Conservation (phyloP, 35 echinoderm and acorn worm genomes). For the Chiridota heheva region DNA sequence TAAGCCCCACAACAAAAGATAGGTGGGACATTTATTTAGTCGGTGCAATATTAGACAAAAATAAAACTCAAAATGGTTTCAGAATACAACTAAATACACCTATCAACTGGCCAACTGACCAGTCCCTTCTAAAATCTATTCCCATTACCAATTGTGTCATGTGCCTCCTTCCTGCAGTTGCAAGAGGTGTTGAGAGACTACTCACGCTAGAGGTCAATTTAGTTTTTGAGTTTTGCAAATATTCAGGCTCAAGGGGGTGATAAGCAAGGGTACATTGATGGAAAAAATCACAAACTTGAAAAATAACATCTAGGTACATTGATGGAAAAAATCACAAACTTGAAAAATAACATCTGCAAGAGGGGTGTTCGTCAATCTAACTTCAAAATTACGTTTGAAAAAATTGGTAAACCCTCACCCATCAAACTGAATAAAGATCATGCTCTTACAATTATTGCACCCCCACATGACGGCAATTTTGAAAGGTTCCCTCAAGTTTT, state of each 20-base stretch:
- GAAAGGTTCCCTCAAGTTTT: conserved; percentile 5
- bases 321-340: neutral
- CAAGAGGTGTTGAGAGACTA: conserved; percentile 35
- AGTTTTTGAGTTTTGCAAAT: neutral
- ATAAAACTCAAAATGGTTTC: neutral
- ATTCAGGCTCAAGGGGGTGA: neutral
- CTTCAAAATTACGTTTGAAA: conserved; percentile 15
- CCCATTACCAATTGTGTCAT: neutral
- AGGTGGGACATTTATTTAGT: conserved; percentile 28
- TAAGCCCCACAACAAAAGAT: neutral
- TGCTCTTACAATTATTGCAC: conserved; percentile 22
- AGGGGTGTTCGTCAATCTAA: conserved; percentile 27
- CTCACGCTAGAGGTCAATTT: conserved; percentile 25
- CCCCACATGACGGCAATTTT: neutral
- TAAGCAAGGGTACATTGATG: neutral
- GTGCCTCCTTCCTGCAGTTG: conserved; percentile 32
- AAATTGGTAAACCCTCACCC: conserved; percentile 19
- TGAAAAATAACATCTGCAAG: conserved; percentile 20
- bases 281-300: neutral
- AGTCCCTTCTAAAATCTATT: conserved; percentile 2
- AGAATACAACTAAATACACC: neutral
- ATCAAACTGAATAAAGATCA: conserved; percentile 45
- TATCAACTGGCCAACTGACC: neutral
- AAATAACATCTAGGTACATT: too few species aligned
- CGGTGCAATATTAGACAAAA: neutral